Conservation (phyloP, 2,113 vertebrate species). For the Bufo bufo region DNA sequence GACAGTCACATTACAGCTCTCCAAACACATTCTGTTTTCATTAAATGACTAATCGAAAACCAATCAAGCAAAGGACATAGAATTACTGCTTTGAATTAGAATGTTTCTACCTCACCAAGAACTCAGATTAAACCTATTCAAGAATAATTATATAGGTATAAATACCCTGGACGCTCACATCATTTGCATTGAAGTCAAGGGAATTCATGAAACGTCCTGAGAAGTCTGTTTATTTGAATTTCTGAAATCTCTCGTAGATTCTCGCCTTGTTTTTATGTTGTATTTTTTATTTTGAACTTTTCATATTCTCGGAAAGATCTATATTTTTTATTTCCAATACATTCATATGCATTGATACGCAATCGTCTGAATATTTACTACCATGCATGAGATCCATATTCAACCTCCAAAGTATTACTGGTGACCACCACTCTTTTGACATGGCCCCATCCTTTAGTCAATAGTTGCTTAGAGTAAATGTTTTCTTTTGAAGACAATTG, state of each 20-base stretch:
- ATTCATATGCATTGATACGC: not conserved
- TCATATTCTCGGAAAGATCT: not conserved
- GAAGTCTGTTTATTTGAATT: conserved; percentile 17
- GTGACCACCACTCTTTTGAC: too few relatives aligned
- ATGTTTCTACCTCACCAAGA: conserved; percentile 60
- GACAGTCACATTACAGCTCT: conserved; percentile 68
- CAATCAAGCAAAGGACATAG: conserved; percentile 67
- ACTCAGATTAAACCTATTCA: conserved; percentile 63
- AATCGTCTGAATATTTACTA: too few relatives aligned
- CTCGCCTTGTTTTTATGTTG: not conserved
- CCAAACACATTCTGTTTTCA: conserved; percentile 78
- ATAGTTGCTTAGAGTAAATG: too few relatives aligned
- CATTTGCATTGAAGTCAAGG: conserved; percentile 41
- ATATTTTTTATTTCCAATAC: not conserved
- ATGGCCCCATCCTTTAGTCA: too few relatives aligned
- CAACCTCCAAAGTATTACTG: too few relatives aligned
- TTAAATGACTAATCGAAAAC: conserved; percentile 79
- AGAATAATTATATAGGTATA: conserved; percentile 59
- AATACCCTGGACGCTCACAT: conserved; percentile 46
- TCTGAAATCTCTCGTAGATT: not conserved
- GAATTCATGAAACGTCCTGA: conserved; percentile 6
- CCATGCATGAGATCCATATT: too few relatives aligned
- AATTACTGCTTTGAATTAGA: conserved; percentile 65
- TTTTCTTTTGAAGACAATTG: too few relatives aligned
- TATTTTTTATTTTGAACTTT: not conserved